phyloP scores from a whole-genome alignment of 37 sponge, comb jelly and placozoan genomes.

The Diacarnus erythraeanus region DNA sequence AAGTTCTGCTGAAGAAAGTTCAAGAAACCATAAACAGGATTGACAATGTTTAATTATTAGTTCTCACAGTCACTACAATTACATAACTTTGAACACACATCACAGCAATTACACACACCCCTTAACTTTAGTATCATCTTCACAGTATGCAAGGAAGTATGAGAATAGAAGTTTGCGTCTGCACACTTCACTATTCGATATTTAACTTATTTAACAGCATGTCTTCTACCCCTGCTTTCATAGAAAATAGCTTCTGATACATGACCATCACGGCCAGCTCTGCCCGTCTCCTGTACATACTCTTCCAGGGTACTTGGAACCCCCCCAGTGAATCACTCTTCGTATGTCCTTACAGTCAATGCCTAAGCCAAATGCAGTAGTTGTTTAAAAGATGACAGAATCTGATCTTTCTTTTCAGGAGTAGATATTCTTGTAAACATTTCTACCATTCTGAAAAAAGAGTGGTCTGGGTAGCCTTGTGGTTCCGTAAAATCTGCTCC shows the following conservation, averaged over 20 bases:
- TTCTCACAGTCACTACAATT: neutral
- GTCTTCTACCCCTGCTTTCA: neutral
- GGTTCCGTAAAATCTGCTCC: no score
- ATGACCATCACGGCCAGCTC: conserved; percentile 41
- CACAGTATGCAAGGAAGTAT: neutral
- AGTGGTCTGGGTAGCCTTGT: no score
- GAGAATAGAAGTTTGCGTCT: neutral
- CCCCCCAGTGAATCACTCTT: conserved; percentile 26
- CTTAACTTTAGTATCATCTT: neutral
- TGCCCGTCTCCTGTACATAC: conserved; percentile 31
- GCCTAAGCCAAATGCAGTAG: conserved; percentile 45
- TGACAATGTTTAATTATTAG: neutral
- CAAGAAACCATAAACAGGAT: conserved; percentile 4
- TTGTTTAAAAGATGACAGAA: neutral
- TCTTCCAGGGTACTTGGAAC: conserved; percentile 17
- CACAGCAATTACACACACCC: conserved; percentile 42
- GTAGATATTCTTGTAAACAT: neutral
- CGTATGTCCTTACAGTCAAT: conserved; percentile 32
- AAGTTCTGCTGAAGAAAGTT: conserved; percentile 6
- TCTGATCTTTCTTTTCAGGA: neutral
- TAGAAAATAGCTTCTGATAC: conserved; percentile 21
- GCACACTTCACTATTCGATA: neutral
- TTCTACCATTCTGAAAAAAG: conserved; percentile 1
- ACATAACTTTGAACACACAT: conserved; percentile 25
- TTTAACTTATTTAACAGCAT: no score